Base-by-base conservation (phyloP, 2,113 vertebrate species). In the Chlorodrepanis virens region DNA sequence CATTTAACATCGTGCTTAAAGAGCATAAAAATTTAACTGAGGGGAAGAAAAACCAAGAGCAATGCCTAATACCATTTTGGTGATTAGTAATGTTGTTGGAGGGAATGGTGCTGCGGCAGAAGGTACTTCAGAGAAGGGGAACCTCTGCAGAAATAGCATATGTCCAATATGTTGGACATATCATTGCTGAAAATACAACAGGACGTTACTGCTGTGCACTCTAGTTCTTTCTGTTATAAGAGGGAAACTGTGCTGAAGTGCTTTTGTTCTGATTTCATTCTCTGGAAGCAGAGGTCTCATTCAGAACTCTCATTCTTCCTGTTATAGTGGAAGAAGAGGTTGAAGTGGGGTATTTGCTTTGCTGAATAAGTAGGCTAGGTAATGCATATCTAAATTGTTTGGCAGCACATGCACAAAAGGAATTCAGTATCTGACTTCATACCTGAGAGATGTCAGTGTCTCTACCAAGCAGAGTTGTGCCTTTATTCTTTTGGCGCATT, bases 1-100 rank as follows among this genome's bases (percentile, higher is more conserved):
- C 1, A 22, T 45, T 67, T 75, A 57, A 53, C 21, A 20, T 44
- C 0, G 0, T 49, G 37, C 39, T 90, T 25, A n/a, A 19, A 63
- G 42, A 75, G 47, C 37, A 61, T 53, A 76, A 17, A 54, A 50
- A 19, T 13, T 35, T 83, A 50, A 56, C 11, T 29, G 35, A 10
- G 18, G 16, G 14, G 2, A 0, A 6, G 9, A 40, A 40, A 12
- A 22, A 12, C 4, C 6, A 33, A 44, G 3, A 54, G 12, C 23
- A 28, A 12, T 69, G 39, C 15, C 12, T 78, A 44, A 67, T 80
- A 52, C 15, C 37, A 21, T 27, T 54, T n/a, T 76, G 33, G 28
- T 79, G 57, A 31, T 78, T 82, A 16, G 28, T 57, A 44, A 23
- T 40, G 28, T 44, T 52, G 4, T 16, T 14, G 22, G 28, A 24